Base-by-base conservation (phyloP, 2,797 vertebrate species). In the Meda fulgida region DNA sequence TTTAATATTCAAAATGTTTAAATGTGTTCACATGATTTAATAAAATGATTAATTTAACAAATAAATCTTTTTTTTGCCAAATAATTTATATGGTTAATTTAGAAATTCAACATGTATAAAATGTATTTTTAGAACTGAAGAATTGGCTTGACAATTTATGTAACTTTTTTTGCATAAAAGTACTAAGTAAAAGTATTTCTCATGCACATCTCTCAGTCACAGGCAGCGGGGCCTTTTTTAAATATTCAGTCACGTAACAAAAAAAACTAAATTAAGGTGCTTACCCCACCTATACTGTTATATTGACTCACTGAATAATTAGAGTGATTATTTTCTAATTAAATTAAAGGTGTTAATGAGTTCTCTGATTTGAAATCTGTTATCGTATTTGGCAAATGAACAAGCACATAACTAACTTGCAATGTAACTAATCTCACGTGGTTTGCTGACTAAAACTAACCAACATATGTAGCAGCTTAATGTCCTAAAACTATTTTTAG, bases 261-360 rank as follows among this genome's bases (percentile, higher is more conserved):
- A 14, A 13, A 14, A 26, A 13, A 13, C 10, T 13, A 26, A 13
- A 63, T 16, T 6, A 29, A 72, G 38, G 14, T 16, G 40, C 9
- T 29, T 29, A 73, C 26, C 8, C 51, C 16, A 73, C n/a, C 29
- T 19, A 23, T 55, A n/a, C 29, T 11, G 7, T 36, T 77, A 3
- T 5, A 19, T 8, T 26, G 23, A 60, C 10, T 43, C 16, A 9
- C 19, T 67, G 3, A 21, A 9, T 18, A 67, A 67, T 11, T 67
- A 36, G 66, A 65, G 60, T 67, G 66, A 38, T 69, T 29, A 78
- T 60, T 78, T 43, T 19, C 14, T 63, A 78, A 63, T 78, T 77
- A 29, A 78, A 78, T 63, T 78, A 60, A 78, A 67, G 34, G 18
- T 21, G 19, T 78, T 60, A 19, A 60, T 63, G 29, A 26, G 2